Evolutionary conservation across 2,888 invertebrate genomes (phyloP).

Genomic region (Hipparchia sbordonii): DNA sequence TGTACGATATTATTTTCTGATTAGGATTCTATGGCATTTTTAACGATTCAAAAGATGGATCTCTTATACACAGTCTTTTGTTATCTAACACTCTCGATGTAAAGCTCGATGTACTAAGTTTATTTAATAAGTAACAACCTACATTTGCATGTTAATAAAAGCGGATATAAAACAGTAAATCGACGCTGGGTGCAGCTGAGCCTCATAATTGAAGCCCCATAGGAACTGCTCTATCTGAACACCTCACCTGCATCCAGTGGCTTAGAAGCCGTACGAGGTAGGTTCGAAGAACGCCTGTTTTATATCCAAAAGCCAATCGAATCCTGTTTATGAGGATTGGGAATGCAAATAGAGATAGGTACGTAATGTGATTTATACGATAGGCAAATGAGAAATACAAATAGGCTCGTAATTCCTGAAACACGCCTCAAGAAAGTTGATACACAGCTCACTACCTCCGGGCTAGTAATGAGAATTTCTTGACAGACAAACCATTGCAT

Average conservation of each 20-base stretch:
- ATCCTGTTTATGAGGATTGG: not conserved
- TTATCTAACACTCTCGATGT: too few relatives aligned
- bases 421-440: too few relatives aligned
- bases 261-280: slow-evolving; percentile 38
- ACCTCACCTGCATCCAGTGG: slow-evolving; percentile 31
- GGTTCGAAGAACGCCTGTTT: slow-evolving; percentile 30
- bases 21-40: too few relatives aligned
- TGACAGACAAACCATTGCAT: too few relatives aligned
- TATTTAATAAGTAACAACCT: too few relatives aligned
- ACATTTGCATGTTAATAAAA: slow-evolving; percentile 15
- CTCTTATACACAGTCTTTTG: too few relatives aligned
- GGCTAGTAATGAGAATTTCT: too few relatives aligned
- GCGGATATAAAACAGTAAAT: slow-evolving; percentile 27
- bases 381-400: not conserved
- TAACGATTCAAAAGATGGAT: too few relatives aligned
- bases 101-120: too few relatives aligned
- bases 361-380: too few relatives aligned
- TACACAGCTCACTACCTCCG: too few relatives aligned
- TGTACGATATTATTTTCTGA: too few relatives aligned
- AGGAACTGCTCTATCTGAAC: slow-evolving; percentile 38
- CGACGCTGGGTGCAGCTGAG: slow-evolving; percentile 29
- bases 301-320: slow-evolving; percentile 21
- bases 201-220: slow-evolving; percentile 38
- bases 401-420: not conserved
- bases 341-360: not conserved